phyloP scores from a whole-genome alignment of 2,888 invertebrate genomes.

The Drosophila pseudotakahashii region DNA sequence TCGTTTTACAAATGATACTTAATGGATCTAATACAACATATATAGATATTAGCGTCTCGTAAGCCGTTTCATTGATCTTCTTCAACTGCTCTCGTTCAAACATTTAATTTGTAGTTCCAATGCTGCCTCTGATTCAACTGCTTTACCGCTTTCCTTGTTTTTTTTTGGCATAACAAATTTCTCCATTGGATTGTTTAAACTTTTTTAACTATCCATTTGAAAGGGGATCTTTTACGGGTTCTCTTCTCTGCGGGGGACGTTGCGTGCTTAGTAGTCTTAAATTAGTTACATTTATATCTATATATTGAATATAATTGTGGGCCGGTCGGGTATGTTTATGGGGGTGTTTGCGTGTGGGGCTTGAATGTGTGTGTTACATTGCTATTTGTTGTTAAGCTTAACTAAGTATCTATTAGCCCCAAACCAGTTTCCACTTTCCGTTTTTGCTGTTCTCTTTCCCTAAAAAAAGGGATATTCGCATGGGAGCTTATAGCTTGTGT shows the following conservation, averaged over 20 bases:
- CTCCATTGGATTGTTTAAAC: conserved; percentile 40
- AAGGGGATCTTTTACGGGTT: conserved; percentile 33
- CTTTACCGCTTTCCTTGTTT: conserved; percentile 11
- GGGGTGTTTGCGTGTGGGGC: conserved; percentile 15
- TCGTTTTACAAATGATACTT: conserved; percentile 54
- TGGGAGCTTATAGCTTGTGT: conserved; percentile 19
- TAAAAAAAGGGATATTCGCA: background rate
- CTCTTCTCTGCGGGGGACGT: conserved; percentile 32
- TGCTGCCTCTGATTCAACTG: conserved; percentile 28
- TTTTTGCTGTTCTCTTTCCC: background rate
- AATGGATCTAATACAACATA: conserved; percentile 67
- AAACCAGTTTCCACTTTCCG: background rate
- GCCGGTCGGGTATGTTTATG: conserved; percentile 23
- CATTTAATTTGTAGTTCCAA: conserved; percentile 25
- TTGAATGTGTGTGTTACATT: conserved; percentile 43
- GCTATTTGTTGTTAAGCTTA: conserved; percentile 44
- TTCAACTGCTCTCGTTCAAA: conserved; percentile 35
- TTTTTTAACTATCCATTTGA: conserved; percentile 45
- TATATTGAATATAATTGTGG: conserved; percentile 54
- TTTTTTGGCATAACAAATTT: conserved; percentile 65
- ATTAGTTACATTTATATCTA: conserved; percentile 61
- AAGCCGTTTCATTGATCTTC: conserved; percentile 53
- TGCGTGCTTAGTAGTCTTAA: conserved; percentile 58
- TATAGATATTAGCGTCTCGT: conserved; percentile 73
- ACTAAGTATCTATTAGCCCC: conserved; percentile 36